Conservation (phyloP, 2,797 vertebrate genomes). For the Remorina albescens region DNA sequence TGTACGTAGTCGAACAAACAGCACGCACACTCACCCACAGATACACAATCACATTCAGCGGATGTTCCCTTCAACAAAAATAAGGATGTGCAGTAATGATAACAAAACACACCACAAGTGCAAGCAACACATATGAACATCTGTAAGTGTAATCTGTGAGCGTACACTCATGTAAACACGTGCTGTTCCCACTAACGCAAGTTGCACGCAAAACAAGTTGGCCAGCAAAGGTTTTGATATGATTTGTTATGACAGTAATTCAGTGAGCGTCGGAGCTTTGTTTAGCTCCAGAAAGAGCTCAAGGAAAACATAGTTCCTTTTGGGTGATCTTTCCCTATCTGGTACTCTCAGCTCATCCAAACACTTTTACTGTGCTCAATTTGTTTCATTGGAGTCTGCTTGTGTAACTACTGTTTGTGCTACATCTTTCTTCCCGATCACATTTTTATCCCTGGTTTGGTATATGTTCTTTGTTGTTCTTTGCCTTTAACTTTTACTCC, state of each 20-base stretch:
- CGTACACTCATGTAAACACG: conserved; percentile 35
- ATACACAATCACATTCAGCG: conserved; percentile 14
- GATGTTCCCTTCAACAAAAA: conserved; percentile 32
- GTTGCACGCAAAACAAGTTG: conserved; percentile 37
- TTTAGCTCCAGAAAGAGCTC: conserved; percentile 67
- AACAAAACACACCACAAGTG: conserved; percentile 48
- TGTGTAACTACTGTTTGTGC: conserved; percentile 12
- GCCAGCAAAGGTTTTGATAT: conserved; percentile 55
- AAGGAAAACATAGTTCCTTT: conserved; percentile 68
- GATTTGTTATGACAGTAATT: conserved; percentile 75
- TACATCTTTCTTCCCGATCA: conserved; percentile 7
- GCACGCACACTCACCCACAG: conserved; percentile 28
- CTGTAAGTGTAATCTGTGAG: conserved; percentile 21
- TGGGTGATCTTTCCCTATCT: conserved; percentile 53
- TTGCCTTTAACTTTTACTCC: conserved; percentile 21
- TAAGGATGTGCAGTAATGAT: conserved; percentile 26
- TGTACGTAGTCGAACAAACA: conserved; percentile 82
- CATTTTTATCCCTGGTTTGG: conserved; percentile 5
- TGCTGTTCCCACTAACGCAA: conserved; percentile 31
- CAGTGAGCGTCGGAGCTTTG: conserved; percentile 61
- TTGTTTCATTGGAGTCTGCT: conserved; percentile 42
- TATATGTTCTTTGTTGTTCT: conserved; percentile 14
- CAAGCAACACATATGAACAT: conserved; percentile 42
- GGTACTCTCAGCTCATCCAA: conserved; percentile 50
- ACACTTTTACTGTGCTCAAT: conserved; percentile 46